A percentile compares a stretch with the other conserved stretches of the same genome.
These are phyloP conservation scores for Drosophila murphyi DNA, from an alignment of 1,140 invertebrate genomes.

Conservation along the genomic window DNA sequence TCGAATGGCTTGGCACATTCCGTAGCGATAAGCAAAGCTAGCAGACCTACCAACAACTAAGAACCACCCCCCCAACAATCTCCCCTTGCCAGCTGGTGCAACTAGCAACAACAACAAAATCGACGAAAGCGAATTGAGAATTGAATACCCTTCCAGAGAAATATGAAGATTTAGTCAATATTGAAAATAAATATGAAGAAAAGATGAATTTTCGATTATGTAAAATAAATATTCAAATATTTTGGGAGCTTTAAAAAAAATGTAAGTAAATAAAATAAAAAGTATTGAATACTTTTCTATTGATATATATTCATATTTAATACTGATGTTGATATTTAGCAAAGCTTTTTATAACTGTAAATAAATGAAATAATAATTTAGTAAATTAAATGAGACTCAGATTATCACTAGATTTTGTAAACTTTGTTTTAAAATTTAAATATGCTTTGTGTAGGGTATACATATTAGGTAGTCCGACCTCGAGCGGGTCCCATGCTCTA, in stretches of 20 bases:
- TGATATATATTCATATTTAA: no score
- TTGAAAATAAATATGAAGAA: background rate
- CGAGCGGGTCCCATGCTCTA: background rate
- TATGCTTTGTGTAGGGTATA: background rate
- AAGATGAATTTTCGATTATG: no score
- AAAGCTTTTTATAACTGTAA: no score
- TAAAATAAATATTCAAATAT: background rate
- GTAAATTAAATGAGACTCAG: no score
- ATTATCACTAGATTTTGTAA: no score
- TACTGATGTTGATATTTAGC: no score
- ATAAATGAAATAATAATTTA: no score
- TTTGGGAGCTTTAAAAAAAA: no score
- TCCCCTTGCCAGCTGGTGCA: constrained; percentile 8
- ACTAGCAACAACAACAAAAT: constrained; percentile 38
- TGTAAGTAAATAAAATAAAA: no score
- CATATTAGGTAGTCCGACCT: background rate
- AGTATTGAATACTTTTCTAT: no score
- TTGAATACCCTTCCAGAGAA: background rate
- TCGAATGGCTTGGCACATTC: constrained; percentile 63
- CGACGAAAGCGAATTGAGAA: background rate
- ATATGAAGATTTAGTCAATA: background rate
- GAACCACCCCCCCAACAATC: background rate
- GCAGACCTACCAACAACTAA: constrained; percentile 5
- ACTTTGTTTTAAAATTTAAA: background rate
- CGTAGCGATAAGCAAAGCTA: constrained; percentile 45